Percentiles rank a stretch among this genome's conserved stretches.
Evolutionary conservation across 2,797 vertebrate species (phyloP).

Genomic region (Sebastiscus tertius): DNA sequence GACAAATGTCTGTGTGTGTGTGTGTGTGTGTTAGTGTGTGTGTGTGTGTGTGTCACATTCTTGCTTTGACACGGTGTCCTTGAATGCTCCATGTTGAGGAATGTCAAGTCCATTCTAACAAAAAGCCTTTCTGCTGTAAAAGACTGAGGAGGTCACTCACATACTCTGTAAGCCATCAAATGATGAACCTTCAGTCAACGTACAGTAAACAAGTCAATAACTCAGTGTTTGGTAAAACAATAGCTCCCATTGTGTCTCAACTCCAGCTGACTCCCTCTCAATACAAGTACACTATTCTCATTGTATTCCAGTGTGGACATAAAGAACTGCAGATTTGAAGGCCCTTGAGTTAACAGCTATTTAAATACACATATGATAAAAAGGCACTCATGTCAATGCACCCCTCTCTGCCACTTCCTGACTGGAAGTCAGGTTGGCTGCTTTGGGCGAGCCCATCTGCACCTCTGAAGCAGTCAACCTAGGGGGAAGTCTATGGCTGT

Average conservation of each 20-base stretch:
- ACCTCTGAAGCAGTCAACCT: no score
- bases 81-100: conserved; percentile 45
- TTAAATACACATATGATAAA: background rate
- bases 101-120: conserved; percentile 20
- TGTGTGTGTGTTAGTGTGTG: background rate
- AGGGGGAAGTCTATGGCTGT: no score
- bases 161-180: background rate
- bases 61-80: conserved; percentile 25
- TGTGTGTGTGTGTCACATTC: conserved; percentile 42
- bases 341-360: background rate
- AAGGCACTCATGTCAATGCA: background rate
- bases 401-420: background rate
- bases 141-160: background rate
- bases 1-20: background rate
- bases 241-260: background rate
- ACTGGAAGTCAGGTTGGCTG: background rate
- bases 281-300: background rate
- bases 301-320: background rate
- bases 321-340: background rate
- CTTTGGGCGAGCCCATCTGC: no score
- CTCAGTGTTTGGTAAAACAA: conserved; percentile 5
- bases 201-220: background rate
- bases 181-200: background rate
- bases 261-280: background rate
- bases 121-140: background rate